Conservation (phyloP, 2,113 vertebrate genomes). For the Antechinus stuartii region DNA sequence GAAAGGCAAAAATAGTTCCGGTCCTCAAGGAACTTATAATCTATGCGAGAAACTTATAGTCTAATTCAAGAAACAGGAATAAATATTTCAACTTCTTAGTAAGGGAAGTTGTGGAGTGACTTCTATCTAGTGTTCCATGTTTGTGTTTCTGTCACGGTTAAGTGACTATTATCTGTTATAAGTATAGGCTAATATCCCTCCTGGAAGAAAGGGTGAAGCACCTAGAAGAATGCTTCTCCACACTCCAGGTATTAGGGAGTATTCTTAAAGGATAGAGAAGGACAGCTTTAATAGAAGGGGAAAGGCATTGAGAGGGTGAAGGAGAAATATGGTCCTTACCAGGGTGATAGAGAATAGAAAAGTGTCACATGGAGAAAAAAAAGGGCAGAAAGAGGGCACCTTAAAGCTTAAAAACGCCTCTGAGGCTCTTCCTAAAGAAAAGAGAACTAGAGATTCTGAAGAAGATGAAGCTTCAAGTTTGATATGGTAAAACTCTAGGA, state of each 20-base stretch:
- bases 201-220: background rate
- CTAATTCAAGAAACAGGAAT: background rate
- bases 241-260: background rate
- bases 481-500: background rate
- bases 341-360: background rate
- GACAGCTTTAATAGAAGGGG: background rate
- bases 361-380: background rate
- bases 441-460: background rate
- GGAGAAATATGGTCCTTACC: background rate
- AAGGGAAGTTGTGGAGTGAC: background rate
- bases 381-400: background rate
- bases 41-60: background rate
- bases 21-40: background rate
- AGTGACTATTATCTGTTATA: background rate
- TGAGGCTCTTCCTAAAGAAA: background rate
- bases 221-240: background rate
- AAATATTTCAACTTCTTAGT: background rate
- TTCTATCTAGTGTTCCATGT: background rate
- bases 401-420: background rate
- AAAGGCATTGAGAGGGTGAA: background rate
- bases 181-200: background rate
- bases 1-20: background rate
- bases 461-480: background rate
- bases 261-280: background rate
- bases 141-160: background rate